These are phyloP conservation scores for Zaprionus bogoriensis DNA, from an alignment of 2,888 invertebrate species.

Conservation along the genomic window DNA sequence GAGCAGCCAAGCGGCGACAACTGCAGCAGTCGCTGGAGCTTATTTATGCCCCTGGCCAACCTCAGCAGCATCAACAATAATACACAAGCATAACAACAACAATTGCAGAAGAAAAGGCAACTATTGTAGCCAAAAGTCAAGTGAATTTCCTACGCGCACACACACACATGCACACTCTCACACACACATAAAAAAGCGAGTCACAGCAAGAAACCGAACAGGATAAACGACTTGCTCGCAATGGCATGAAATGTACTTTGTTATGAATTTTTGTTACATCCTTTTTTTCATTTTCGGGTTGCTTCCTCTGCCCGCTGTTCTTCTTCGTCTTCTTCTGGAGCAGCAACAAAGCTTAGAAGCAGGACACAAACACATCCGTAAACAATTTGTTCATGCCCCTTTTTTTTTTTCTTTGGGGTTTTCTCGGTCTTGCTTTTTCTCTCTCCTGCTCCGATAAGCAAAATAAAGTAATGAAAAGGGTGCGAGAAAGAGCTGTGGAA, in stretches of 20 bases:
- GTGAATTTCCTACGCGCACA: constrained; percentile 63
- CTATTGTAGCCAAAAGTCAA: constrained; percentile 74
- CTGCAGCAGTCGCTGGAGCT: constrained; percentile 57
- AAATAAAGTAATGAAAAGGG: constrained; percentile 67
- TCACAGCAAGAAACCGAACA: constrained; percentile 38
- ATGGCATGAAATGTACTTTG: constrained; percentile 74
- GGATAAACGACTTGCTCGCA: constrained; percentile 59
- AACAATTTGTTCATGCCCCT: constrained; percentile 73
- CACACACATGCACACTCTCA: constrained; percentile 18
- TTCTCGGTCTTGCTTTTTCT: background rate
- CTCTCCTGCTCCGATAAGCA: constrained; percentile 55
- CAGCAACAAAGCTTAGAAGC: constrained; percentile 51
- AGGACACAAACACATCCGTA: constrained; percentile 76
- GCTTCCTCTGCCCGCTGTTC: background rate
- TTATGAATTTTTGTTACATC: constrained; percentile 73
- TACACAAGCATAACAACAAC: constrained; percentile 25
- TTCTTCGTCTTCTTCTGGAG: background rate
- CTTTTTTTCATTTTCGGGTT: constrained; percentile 47
- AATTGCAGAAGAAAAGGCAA: constrained; percentile 18
- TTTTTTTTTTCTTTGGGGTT: constrained; percentile 29
- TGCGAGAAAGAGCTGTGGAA: background rate
- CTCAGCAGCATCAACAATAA: constrained; percentile 43
- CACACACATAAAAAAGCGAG: constrained; percentile 2
- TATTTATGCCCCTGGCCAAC: constrained; percentile 62
- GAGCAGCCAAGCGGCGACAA: constrained; percentile 62